These are phyloP conservation scores for Drosophila paranaensis DNA, from an alignment of 2,888 invertebrate genomes.

Conservation along the genomic window DNA sequence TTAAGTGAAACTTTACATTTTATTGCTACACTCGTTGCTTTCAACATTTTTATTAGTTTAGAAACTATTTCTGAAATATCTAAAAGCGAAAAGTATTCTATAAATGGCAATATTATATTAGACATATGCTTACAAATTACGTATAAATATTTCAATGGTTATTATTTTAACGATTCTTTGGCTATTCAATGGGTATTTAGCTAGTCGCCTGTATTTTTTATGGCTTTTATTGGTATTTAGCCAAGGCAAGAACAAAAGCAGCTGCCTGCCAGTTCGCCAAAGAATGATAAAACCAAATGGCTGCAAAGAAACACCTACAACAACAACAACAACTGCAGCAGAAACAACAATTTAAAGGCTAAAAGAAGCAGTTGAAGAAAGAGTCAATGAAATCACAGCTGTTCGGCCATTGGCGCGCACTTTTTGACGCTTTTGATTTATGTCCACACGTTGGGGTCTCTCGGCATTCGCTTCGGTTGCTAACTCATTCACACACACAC, in stretches of 20 bases:
- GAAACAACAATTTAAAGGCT: background rate
- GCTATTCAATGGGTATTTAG: background rate
- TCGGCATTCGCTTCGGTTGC: slow-evolving; percentile 13
- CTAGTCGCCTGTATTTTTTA: background rate
- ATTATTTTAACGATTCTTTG: background rate
- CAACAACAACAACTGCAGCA: slow-evolving; percentile 1
- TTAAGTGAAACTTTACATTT: too few relatives aligned
- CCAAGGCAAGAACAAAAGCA: slow-evolving; percentile 29
- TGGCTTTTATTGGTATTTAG: slow-evolving; percentile 4
- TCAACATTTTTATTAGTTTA: too few relatives aligned
- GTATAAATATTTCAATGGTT: background rate
- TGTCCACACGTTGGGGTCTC: slow-evolving; percentile 29
- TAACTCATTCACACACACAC: slow-evolving; percentile 9
- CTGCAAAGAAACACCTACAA: background rate
- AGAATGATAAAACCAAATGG: slow-evolving; percentile 29
- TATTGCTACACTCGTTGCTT: too few relatives aligned
- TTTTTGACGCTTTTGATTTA: slow-evolving; percentile 36
- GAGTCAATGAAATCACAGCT: slow-evolving; percentile 51
- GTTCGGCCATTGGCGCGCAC: slow-evolving; percentile 32
- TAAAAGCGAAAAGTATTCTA: too few relatives aligned
- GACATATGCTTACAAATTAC: too few relatives aligned
- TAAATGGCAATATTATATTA: too few relatives aligned
- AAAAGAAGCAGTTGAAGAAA: slow-evolving; percentile 15
- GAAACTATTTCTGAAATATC: too few relatives aligned
- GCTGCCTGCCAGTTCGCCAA: slow-evolving; percentile 25